phyloP scores from a whole-genome alignment of 2,113 vertebrate genomes.

The Chascanopsetta lugubris region DNA sequence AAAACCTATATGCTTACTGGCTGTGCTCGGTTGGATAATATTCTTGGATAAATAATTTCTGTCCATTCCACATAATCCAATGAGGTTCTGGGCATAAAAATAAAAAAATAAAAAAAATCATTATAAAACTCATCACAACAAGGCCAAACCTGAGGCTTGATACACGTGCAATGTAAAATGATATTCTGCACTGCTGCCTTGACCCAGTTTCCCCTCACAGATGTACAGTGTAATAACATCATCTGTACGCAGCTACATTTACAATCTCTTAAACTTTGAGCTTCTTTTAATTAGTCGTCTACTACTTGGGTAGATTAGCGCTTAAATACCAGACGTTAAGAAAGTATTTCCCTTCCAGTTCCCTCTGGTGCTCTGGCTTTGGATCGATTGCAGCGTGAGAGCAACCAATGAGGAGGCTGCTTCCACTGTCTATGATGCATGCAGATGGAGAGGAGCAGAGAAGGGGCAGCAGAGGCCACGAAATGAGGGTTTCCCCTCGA shows the following conservation, averaged over 20 bases:
- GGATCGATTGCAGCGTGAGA: not conserved
- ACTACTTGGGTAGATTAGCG: constrained; percentile 12
- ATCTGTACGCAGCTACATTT: not conserved
- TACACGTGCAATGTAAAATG: not conserved
- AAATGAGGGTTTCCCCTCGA: not conserved
- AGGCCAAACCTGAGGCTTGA: not conserved
- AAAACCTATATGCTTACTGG: too few relatives aligned
- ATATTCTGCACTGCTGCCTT: not conserved
- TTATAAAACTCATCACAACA: too few relatives aligned
- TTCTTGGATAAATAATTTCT: too few relatives aligned
- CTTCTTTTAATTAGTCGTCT: not conserved
- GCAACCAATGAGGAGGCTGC: constrained; percentile 6
- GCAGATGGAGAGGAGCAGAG: not conserved
- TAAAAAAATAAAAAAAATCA: too few relatives aligned
- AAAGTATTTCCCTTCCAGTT: constrained; percentile 5
- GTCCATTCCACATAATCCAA: too few relatives aligned
- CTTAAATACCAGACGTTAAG: constrained; percentile 19
- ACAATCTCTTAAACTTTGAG: not conserved
- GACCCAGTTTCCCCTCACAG: not conserved
- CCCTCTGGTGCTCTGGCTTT: constrained; percentile 21
- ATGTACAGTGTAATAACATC: not conserved
- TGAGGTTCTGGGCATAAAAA: too few relatives aligned
- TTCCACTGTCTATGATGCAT: not conserved
- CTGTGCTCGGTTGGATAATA: too few relatives aligned
- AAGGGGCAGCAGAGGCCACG: not conserved